Evolutionary conservation across 2,113 vertebrate species (phyloP).

Genomic region (Heterocephalus glaber): DNA sequence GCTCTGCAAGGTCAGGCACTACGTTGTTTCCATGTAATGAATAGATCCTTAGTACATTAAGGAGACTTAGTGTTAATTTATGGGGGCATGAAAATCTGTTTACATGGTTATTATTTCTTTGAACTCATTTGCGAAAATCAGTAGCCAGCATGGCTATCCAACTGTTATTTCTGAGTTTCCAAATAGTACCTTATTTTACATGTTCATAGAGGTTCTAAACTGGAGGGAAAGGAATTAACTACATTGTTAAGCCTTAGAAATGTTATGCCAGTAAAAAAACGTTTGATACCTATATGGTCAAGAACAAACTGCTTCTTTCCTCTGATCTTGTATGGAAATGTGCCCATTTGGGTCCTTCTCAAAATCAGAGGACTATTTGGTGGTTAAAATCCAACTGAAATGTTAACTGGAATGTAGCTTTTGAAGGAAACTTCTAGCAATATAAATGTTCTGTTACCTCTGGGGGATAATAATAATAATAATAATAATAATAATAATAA

Average conservation of each 20-base stretch:
- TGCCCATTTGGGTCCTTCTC: conserved; percentile 48
- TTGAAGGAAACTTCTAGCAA: conserved; percentile 26
- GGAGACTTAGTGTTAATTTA: conserved; percentile 62
- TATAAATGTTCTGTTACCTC: conserved; percentile 21
- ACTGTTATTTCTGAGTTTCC: conserved; percentile 13
- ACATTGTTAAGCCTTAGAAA: conserved; percentile 40
- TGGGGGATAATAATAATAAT: neutral
- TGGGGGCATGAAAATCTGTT: conserved; percentile 36
- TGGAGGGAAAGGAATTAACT: conserved; percentile 12
- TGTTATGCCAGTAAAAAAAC: neutral
- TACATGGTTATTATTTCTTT: conserved; percentile 51
- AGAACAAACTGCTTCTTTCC: conserved; percentile 32
- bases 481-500: neutral
- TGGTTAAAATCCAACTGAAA: conserved; percentile 57
- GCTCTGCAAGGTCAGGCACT: conserved; percentile 62
- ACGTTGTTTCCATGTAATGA: conserved; percentile 62
- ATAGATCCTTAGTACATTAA: conserved; percentile 52
- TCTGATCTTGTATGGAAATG: conserved; percentile 72
- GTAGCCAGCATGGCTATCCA: conserved; percentile 14
- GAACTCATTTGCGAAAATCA: conserved; percentile 58
- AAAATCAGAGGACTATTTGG: conserved; percentile 51
- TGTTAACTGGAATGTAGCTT: conserved; percentile 26
- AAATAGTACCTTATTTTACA: conserved; percentile 31
- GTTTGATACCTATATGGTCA: conserved; percentile 57
- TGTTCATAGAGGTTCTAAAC: neutral